Evolutionary conservation across 2,888 invertebrate genomes (phyloP).

Genomic region (Eurois occulta): DNA sequence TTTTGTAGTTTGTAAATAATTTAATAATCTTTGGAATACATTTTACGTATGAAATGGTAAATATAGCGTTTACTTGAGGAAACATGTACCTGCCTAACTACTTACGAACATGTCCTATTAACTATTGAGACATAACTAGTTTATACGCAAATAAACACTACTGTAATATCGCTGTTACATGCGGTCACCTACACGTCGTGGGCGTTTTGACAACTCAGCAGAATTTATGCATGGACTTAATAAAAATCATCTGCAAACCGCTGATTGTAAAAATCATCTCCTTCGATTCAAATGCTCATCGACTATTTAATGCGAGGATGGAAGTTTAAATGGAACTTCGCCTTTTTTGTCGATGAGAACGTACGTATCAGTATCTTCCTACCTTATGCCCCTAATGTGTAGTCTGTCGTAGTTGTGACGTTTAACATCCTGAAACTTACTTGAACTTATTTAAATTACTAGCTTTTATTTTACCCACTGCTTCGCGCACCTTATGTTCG

Average conservation of each 20-base stretch:
- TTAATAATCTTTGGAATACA: no score
- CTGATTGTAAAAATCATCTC: not conserved
- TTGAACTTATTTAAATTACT: not conserved
- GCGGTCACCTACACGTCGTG: not conserved
- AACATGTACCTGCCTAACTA: not conserved
- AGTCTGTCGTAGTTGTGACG: not conserved
- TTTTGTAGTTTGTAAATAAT: no score
- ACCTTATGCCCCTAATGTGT: not conserved
- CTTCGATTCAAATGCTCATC: no score
- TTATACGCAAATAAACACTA: constrained; percentile 5
- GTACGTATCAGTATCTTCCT: not conserved
- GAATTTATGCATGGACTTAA: not conserved
- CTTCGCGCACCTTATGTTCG: no score
- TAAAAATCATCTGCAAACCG: not conserved
- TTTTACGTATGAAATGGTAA: no score
- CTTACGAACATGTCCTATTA: not conserved
- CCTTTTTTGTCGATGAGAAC: not conserved
- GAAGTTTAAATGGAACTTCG: not conserved
- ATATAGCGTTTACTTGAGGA: not conserved
- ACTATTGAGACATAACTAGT: not conserved
- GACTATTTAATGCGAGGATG: not conserved
- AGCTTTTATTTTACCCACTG: no score
- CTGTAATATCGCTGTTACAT: not conserved
- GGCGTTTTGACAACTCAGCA: not conserved
- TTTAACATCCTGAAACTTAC: not conserved